Evolutionary conservation across 2,113 vertebrate species (phyloP).

Genomic region (Rhodinocichla rosea): DNA sequence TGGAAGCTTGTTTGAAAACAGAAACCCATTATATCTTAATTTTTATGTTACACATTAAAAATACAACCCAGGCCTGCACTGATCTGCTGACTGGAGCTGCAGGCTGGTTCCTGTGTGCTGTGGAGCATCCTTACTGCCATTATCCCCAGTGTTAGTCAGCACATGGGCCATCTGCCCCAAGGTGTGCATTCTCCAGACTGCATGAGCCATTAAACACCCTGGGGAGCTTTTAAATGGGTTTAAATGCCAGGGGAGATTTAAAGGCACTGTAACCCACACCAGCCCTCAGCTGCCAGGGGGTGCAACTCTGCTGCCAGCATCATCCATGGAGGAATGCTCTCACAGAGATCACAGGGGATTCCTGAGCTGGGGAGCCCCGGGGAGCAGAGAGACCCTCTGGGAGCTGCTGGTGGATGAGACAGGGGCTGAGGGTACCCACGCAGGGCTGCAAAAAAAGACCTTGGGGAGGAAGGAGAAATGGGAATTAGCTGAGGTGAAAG

Average conservation of each 20-base stretch:
- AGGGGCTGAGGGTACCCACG: background rate
- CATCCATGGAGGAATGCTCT: background rate
- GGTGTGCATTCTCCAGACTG: background rate
- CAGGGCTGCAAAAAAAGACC: background rate
- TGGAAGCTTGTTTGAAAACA: background rate
- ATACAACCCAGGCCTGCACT: background rate
- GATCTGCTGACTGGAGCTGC: background rate
- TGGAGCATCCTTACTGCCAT: background rate
- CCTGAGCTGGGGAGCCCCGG: background rate
- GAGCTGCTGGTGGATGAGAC: background rate
- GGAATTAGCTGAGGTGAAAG: background rate
- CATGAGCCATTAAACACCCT: background rate
- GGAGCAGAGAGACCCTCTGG: background rate
- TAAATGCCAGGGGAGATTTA: background rate
- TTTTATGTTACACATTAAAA: background rate
- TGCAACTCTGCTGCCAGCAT: background rate
- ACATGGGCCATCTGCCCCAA: background rate
- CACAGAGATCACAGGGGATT: accelerated
- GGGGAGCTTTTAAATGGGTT: background rate
- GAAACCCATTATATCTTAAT: background rate
- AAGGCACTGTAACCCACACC: background rate
- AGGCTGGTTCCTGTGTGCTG: accelerated
- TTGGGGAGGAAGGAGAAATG: background rate
- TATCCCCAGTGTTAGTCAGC: background rate
- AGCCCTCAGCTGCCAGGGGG: background rate